A percentile compares a stretch with the other conserved stretches of the same genome.
These are phyloP conservation scores for Diarsia mendica DNA, from an alignment of 2,888 invertebrate species.

Conservation along the genomic window DNA sequence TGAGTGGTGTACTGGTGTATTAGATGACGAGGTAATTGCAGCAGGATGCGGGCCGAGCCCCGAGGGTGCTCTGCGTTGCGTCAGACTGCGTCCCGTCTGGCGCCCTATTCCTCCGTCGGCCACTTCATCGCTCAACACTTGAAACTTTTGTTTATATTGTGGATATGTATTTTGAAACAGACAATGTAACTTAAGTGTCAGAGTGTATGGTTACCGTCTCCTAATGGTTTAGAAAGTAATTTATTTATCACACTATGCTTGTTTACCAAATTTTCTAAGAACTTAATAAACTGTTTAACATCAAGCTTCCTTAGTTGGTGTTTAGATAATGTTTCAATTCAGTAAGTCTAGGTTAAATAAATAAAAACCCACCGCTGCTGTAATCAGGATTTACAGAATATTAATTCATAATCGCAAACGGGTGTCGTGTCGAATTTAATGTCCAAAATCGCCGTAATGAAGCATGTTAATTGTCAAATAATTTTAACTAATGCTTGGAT, in stretches of 20 bases:
- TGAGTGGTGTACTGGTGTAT: constrained; percentile 65
- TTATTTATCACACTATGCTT: constrained; percentile 36
- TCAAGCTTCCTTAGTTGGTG: neutral
- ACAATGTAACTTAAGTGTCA: constrained; percentile 39
- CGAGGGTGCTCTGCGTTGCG: constrained; percentile 52
- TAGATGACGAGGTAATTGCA: constrained; percentile 64
- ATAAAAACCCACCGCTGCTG: neutral
- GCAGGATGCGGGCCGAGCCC: constrained; percentile 72
- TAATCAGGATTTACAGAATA: constrained; percentile 13
- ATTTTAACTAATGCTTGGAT: neutral
- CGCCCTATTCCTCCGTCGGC: constrained; percentile 59
- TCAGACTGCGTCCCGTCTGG: constrained; percentile 38
- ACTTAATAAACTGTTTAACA: constrained; percentile 20
- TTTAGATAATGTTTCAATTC: neutral
- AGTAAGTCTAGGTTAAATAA: neutral
- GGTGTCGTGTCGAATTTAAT: constrained; percentile 27
- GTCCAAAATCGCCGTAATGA: constrained; percentile 19
- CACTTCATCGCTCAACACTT: constrained; percentile 62
- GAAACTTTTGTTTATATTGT: constrained; percentile 55
- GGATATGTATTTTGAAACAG: constrained; percentile 42
- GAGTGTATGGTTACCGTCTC: constrained; percentile 41
- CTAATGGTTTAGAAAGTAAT: constrained; percentile 47
- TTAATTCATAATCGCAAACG: constrained; percentile 16
- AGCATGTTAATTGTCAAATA: constrained; percentile 36
- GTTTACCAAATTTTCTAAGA: constrained; percentile 8